phyloP scores from a whole-genome alignment of 1,140 invertebrate species.

The Lucilia cuprina region DNA sequence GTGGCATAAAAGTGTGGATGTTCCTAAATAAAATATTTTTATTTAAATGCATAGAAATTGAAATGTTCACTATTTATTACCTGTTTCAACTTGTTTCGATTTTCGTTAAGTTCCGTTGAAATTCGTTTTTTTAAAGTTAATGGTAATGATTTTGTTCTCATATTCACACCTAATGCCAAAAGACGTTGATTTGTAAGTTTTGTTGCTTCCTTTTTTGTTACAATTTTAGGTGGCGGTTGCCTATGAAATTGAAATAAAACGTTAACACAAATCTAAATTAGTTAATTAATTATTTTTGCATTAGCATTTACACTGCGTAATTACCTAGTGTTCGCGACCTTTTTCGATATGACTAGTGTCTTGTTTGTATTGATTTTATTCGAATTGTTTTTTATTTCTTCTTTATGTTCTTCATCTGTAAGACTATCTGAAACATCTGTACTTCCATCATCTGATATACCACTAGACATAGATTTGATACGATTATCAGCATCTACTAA shows the following conservation, averaged over 20 bases:
- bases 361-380: not conserved
- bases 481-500: not conserved
- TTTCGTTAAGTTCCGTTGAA: conserved; percentile 44
- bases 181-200: conserved; percentile 47
- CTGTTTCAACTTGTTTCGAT: conserved; percentile 50
- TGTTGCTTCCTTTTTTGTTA: conserved; percentile 49
- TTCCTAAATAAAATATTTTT: conserved; percentile 39
- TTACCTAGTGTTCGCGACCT: too few relatives aligned
- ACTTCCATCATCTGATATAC: not conserved
- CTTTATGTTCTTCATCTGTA: not conserved
- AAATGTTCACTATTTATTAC: conserved; percentile 37
- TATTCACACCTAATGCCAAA: conserved; percentile 42
- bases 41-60: not conserved
- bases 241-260: not conserved
- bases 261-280: too few relatives aligned
- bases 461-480: not conserved
- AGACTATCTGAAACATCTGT: conserved; percentile 23
- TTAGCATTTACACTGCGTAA: too few relatives aligned
- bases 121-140: conserved; percentile 43
- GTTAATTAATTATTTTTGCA: too few relatives aligned
- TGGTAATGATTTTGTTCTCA: conserved; percentile 47
- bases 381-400: not conserved
- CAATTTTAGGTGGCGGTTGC: not conserved
- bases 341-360: not conserved
- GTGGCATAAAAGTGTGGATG: conserved; percentile 55